Evolutionary conservation across 2,113 vertebrate species (phyloP), one percentile per base, ranked within the genome.

Genomic region (Gavialis gangeticus): DNA sequence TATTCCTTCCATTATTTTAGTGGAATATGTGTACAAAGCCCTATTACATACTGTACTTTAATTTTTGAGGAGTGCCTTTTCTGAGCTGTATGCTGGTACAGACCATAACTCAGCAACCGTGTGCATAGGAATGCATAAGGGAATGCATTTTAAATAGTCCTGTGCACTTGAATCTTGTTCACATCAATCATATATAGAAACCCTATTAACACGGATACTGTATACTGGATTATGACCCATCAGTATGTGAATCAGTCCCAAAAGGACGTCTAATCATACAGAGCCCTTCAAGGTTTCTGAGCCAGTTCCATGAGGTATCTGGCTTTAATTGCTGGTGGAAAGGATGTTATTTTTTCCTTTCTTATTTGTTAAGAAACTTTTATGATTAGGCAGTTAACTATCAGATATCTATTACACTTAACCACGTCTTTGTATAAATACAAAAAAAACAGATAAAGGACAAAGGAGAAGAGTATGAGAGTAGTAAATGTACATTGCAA

Each of bases 261-360:
- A 25, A 88, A 85, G 3, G 57, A 15, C 25, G 22, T 46, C 34
- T 13, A 21, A 22, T 25, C 27, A 46, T 59, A 69, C 10, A 66
- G 73, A 89, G 37, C 81, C 88, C 15, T 77, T 34, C 8, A 76
- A 30, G n/a, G 3, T n/a, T 30, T 63, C 57, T 17, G 85, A 89
- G 54, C 66, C 12, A 7, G 1, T 85, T 73, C 12, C 0, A 0
- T 79, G 16, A 87, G 79, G 62, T 79, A 55, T 71, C 90, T 12
- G 59, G 12, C 3, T 28, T 0, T 30, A 4, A 6, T 37, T 79
- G 30, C 58, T 77, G 10, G 58, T 77, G 57, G 6, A n/a, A 24
- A 17, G n/a, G 77, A 78, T 55, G 13, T 7, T 88, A 7, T 46
- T 69, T 79, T 8, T 62, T 88, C 46, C 46, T 64, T 80, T 93